Base-by-base conservation (phyloP, 2,113 vertebrate species). In the Cromileptes altivelis region DNA sequence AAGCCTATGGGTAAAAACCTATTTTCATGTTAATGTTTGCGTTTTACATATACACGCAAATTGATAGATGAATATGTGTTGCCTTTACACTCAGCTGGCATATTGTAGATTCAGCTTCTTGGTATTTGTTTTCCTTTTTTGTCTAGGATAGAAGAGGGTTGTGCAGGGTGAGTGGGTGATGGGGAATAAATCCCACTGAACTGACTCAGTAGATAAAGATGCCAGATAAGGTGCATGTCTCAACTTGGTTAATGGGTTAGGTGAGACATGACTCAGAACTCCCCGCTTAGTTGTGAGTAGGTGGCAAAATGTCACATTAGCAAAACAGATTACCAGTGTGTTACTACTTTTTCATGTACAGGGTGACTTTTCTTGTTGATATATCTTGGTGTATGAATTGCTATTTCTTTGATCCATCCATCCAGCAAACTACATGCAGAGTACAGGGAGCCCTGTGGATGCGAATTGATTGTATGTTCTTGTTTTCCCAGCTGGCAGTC, bases 21-120 rank as follows among this genome's bases (percentile, higher is more conserved):
- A 55, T 81, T 85, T 92, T 86, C 45, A 74, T 84, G 71, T 78
- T 75, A 73, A 85, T 84, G n/a, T 52, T 72, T 77, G 17, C 84
- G 17, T 80, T 90, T 72, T 71, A 83, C 76, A 84, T 86, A 47
- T 15, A 81, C 72, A 53, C 42, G 63, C n/a, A 47, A 53, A 83
- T 50, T 25, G 25, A 63, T 78, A 18, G 47, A 78, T 67, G 21
- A 81, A 42, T 56, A 64, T 2, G 9, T 69, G 62, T 56, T 58
- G 33, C 78, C n/a, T 80, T 76, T 78, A 70, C 47, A 52, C 23
- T 83, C 33, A 42, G 27, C 30, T 50, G 50, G 18, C 19, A 19
- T 47, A 45, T 68, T 67, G 17, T 57, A 17, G 56, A 62, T 15
- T 69, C 11, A 25, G 18, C 25, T 4, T 64, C 60, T 56, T n/a